Evolutionary conservation across 2,113 vertebrate species (phyloP).

Genomic region (Eudorcas thomsonii): DNA sequence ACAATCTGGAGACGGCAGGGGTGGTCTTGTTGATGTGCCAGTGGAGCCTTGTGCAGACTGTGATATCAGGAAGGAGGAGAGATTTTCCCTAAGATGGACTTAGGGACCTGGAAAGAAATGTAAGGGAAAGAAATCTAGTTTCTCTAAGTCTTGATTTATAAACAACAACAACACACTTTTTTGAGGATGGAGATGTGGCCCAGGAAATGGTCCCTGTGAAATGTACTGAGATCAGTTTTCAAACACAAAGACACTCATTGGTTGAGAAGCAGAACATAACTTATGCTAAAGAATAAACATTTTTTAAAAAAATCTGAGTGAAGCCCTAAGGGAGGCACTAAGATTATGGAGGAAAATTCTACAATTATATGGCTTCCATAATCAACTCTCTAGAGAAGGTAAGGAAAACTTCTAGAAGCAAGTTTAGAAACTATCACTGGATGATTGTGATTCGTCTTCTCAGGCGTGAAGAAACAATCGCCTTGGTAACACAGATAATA

Average conservation of each 20-base stretch:
- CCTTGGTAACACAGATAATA: conserved; percentile 30
- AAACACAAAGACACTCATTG: neutral
- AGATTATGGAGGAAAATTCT: conserved; percentile 66
- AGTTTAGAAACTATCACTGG: conserved; percentile 62
- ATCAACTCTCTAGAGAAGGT: conserved; percentile 77
- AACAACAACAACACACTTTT: neutral
- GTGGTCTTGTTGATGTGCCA: neutral
- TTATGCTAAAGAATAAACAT: neutral
- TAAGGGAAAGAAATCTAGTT: neutral
- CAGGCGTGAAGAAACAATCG: conserved; percentile 68
- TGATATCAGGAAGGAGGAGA: neutral
- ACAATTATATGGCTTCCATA: conserved; percentile 75
- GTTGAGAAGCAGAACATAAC: neutral
- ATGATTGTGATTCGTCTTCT: conserved; percentile 66
- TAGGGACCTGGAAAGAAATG: neutral
- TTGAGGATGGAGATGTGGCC: neutral
- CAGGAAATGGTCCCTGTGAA: neutral
- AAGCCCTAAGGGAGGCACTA: conserved; percentile 66
- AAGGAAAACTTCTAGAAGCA: conserved; percentile 62
- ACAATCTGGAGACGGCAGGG: neutral
- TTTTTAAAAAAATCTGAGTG: neutral
- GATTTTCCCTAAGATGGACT: neutral
- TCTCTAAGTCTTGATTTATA: neutral
- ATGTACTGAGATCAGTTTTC: neutral
- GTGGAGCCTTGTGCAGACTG: neutral